Base-by-base conservation (phyloP, 2,797 vertebrate species). In the Gymnodraco acuticeps region DNA sequence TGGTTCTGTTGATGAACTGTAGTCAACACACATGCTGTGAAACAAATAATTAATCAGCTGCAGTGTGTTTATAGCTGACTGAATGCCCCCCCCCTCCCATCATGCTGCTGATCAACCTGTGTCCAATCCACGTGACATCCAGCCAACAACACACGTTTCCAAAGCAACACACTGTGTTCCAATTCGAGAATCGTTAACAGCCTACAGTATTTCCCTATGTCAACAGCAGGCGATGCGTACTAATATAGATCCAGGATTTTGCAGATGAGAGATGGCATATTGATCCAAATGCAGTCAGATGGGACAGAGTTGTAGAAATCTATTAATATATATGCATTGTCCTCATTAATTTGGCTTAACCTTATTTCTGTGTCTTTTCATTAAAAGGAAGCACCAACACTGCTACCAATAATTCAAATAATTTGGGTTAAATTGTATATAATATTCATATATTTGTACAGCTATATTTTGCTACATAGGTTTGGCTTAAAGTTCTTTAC, bases 181-280 rank as follows among this genome's bases (percentile, higher is more conserved):
- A 3, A 19, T 38, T 71, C 7, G 68, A 5, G 41, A 46, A 82
- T 73, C 3, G 2, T 59, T 75, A 56, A 59, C 42, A 41, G 17
- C 46, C 43, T 79, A n/a, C n/a, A n/a, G n/a, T n/a, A 46, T 16
- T 3, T 69, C 48, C 55, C 67, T 66, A 0, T 70, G 69, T 84
- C 75, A 81, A 71, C 81, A 85, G 58, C 14, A 78, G 50, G 31
- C 0, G 1, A 16, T 81, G 54, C 73, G 27, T 70, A 64, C 56
- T 66, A 63, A 70, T 63, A 68, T 76, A 50, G 72, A 80, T 71
- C 46, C n/a, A 69, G 73, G 77, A 81, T 87, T 79, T 81, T 81
- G 81, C 50, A 79, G 66, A 82, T 53, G 31, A 74, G 65, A 64
- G 12, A 56, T 64, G 48, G 19, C 14, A 31, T 79, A 75, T 85